These are phyloP conservation scores for Pasiphila rectangulata DNA, from an alignment of 2,888 invertebrate species.

Conservation along the genomic window DNA sequence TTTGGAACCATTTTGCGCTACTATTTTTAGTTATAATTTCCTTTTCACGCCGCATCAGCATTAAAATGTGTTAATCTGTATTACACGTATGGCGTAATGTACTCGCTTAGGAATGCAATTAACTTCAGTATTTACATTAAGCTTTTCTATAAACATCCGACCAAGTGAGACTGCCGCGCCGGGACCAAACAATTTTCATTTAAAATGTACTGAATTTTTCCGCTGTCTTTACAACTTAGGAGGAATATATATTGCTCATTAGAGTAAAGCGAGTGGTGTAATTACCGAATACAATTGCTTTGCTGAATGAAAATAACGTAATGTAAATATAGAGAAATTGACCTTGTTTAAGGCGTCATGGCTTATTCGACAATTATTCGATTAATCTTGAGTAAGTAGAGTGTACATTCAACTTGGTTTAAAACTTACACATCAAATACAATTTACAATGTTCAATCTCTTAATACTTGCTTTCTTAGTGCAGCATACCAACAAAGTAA, in stretches of 20 bases:
- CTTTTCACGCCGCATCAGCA: background rate
- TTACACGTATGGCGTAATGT: background rate
- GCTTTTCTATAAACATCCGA: too few relatives aligned
- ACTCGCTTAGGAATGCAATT: slow-evolving; percentile 20
- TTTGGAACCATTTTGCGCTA: too few relatives aligned
- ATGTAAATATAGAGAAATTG: slow-evolving; percentile 25
- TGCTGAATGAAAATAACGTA: slow-evolving; percentile 21
- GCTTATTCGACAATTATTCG: slow-evolving; percentile 42
- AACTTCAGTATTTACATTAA: slow-evolving; percentile 8
- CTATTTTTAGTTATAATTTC: too few relatives aligned
- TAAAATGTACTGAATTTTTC: slow-evolving; percentile 11
- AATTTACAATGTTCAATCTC: too few relatives aligned
- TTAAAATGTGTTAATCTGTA: slow-evolving; percentile 2
- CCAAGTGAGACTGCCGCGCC: too few relatives aligned
- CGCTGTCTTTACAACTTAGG: slow-evolving; percentile 15
- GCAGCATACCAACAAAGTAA: too few relatives aligned
- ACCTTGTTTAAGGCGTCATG: too few relatives aligned
- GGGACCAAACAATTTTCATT: slow-evolving; percentile 12
- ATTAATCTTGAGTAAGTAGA: too few relatives aligned
- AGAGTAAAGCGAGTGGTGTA: slow-evolving; percentile 13
- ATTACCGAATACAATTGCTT: slow-evolving; percentile 14
- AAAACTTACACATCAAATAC: too few relatives aligned
- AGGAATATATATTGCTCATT: slow-evolving; percentile 18
- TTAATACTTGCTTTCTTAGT: too few relatives aligned
- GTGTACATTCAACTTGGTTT: too few relatives aligned